Base-by-base conservation (phyloP, 2,797 vertebrate genomes). In the Bovichtus diacanthus region DNA sequence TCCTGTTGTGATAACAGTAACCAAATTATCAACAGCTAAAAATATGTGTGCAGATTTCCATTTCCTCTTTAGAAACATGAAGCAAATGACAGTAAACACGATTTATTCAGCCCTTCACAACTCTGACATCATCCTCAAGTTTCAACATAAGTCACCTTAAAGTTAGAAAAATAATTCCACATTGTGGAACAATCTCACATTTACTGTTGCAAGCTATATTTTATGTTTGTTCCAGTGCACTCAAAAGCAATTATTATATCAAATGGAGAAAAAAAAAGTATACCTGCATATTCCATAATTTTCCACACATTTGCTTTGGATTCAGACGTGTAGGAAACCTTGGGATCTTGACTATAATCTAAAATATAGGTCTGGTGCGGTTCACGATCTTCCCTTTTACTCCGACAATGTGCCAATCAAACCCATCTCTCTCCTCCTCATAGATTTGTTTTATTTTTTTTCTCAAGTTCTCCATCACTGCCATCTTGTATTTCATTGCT, bases 21-120 rank as follows among this genome's bases (percentile, higher is more conserved):
- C 8, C 0, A 1, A 15, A 46, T 70, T 47, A 67, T 38, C 0
- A 4, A 71, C 43, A 44, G 23, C 73, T 80, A 72, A 75, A 67
- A 72, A 74, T 71, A 81, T 25, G 10, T 1, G 13, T 23, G 51
- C 29, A 60, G 36, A 31, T 63, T 64, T 77, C 60, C 70, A 76
- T 69, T 69, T 81, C 62, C 67, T 74, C 27, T 51, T 34, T 18
- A 9, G n/a, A 36, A 41, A 60, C 29, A 43, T 11, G 6, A 68
- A 29, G 11, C 13, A 67, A 56, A 59, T 19, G 9, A 39, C 47
- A 41, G 19, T 21, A 29, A 31, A 21, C 11, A 27, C 0, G 21
- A 49, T 38, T n/a, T 43, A 25, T 11, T 43, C 18, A 23, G 21
- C 21, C 43, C n/a, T 29, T 54, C 31, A 29, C 43, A n/a, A n/a